Evolutionary conservation across 1,140 invertebrate species (phyloP), one percentile per base, ranked within the genome.

Genomic region (Carposina sasakii): DNA sequence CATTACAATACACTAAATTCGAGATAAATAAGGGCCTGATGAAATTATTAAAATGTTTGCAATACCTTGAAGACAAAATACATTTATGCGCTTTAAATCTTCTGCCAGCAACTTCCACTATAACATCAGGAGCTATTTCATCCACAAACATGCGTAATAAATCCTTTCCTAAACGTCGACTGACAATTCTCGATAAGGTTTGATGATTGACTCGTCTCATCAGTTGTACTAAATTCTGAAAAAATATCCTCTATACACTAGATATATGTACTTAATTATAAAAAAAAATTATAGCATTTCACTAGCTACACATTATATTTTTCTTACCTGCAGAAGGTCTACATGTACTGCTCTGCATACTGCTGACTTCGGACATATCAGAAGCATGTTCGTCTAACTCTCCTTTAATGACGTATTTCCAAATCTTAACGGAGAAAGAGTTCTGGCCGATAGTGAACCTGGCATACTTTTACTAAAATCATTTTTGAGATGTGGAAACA

Each of bases 21-120:
- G n/a, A n/a, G n/a, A n/a, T n/a, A n/a, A n/a, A n/a, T n/a, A n/a
- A n/a, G n/a, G n/a, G n/a, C n/a, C n/a, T n/a, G n/a, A n/a, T n/a
- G n/a, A n/a, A n/a, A n/a, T n/a, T n/a, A n/a, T n/a, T n/a, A n/a
- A n/a, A n/a, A n/a, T n/a, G n/a, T n/a, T n/a, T n/a, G n/a, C n/a
- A n/a, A 45, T 60, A 82, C 81, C 96, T 88, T 5, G 94, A 95
- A 43, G 93, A 91, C 42, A 96, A 81, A 62, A 97, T 94, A 76
- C 94, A 96, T 79, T 96, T 96, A 73, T 97, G 95, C 13, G 94
- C 94, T 71, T 91, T 91, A 30, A 96, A 92, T 48, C 90, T 87
- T 5, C 90, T 88, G 1, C 92, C 94, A 17, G 89, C 89, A 10
- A 96, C 93, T 65, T 93, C 91, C 2, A 95, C 90, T 10, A 89